Conservation (phyloP, 2,797 vertebrate species). For the Coreius guichenoti region DNA sequence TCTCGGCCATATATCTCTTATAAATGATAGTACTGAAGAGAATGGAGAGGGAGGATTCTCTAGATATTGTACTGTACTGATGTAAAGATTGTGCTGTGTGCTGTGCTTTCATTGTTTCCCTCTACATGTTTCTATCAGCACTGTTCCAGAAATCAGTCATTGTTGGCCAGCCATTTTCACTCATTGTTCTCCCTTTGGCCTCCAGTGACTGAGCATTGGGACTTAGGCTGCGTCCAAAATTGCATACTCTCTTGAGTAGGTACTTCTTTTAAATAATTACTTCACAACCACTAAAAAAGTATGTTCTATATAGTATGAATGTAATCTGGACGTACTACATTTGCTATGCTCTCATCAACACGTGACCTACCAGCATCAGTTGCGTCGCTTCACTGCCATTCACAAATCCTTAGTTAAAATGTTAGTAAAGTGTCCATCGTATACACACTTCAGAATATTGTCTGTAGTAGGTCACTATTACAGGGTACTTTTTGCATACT, state of each 20-base stretch:
- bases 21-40: conserved; percentile 26
- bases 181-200: conserved; percentile 39
- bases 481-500: no score
- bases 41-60: conserved; percentile 50
- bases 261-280: neutral
- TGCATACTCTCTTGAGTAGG: neutral
- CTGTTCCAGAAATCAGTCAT: conserved; percentile 77
- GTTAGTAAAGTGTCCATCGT: no score
- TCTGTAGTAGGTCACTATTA: no score
- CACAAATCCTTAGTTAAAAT: no score
- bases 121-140: conserved; percentile 66
- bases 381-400: no score
- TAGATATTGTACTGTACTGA: conserved; percentile 21
- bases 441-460: no score
- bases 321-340: no score
- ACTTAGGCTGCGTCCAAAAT: neutral
- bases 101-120: conserved; percentile 65
- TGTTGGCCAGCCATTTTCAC: conserved; percentile 62
- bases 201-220: conserved; percentile 5
- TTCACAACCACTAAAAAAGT: neutral
- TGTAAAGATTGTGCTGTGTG: conserved; percentile 62
- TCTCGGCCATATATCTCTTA: neutral
- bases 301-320: no score
- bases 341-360: no score
- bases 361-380: no score